Percentiles rank a stretch among this genome's conserved stretches.
Conservation (phyloP, 1,140 invertebrate genomes). For the Rhyacophila brunnea region DNA sequence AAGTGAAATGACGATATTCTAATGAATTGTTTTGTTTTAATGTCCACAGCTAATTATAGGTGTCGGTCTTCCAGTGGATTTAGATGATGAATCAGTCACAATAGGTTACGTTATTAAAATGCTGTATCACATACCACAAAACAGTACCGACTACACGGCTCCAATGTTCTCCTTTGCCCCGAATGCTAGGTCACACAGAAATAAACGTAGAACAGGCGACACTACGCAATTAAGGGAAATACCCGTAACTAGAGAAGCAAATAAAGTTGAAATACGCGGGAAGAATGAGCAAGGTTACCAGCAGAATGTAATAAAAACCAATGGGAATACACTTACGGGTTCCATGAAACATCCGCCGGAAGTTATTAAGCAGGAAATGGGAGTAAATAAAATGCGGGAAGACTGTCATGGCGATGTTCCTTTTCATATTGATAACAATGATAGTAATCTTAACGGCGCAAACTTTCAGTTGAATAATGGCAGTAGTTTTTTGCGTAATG, state of each 20-base stretch:
- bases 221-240: no score
- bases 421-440: no score
- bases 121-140: slow-evolving; percentile 59
- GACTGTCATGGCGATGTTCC: no score
- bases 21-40: slow-evolving; percentile 2
- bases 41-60: slow-evolving; percentile 62
- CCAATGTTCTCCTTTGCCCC: slow-evolving; percentile 56
- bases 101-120: slow-evolving; percentile 65
- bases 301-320: not conserved
- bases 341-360: not conserved
- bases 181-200: slow-evolving; percentile 39
- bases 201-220: not conserved
- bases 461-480: no score
- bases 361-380: not conserved
- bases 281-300: not conserved
- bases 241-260: no score
- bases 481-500: not conserved
- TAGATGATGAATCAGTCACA: slow-evolving; percentile 61
- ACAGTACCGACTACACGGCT: slow-evolving; percentile 59
- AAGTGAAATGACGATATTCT: no score
- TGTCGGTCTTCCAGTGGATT: slow-evolving; percentile 63
- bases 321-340: not conserved
- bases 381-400: no score
- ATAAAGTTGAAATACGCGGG: no score
- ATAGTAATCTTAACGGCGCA: not conserved